phyloP scores from a whole-genome alignment of 2,888 invertebrate genomes.

The Drosophila histrio region DNA sequence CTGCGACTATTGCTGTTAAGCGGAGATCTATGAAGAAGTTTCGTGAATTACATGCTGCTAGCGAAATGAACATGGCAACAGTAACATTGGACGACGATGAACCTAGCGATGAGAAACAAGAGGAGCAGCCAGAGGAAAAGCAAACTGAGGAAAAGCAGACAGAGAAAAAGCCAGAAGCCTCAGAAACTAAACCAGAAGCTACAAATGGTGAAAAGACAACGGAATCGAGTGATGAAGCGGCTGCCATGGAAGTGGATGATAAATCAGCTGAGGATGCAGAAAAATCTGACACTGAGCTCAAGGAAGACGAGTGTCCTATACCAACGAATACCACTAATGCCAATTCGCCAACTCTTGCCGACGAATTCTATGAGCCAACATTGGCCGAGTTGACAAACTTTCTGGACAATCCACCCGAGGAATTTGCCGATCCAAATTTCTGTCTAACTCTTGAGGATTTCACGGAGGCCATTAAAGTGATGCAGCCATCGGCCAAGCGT shows the following conservation, averaged over 20 bases:
- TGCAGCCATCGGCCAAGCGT: constrained; percentile 96
- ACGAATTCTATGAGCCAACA: constrained; percentile 76
- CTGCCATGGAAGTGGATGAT: constrained; percentile 82
- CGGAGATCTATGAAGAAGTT: constrained; percentile 84
- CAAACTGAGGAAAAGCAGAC: constrained; percentile 3
- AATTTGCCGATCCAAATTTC: constrained; percentile 88
- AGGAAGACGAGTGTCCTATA: not conserved
- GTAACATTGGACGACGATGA: constrained; percentile 82
- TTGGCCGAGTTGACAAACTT: constrained; percentile 87
- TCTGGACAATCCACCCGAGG: constrained; percentile 88
- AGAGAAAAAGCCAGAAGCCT: constrained; percentile 6
- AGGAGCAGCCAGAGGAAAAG: not conserved
- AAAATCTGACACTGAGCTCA: not conserved
- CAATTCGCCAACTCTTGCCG: constrained; percentile 8
- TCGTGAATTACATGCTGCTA: constrained; percentile 77
- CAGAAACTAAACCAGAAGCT: not conserved
- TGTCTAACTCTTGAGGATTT: constrained; percentile 91
- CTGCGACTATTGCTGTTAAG: constrained; percentile 94
- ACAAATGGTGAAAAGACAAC: constrained; percentile 33
- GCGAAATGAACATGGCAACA: constrained; percentile 81
- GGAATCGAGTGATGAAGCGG: not conserved
- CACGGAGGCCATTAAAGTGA: constrained; percentile 89
- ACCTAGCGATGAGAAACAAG: constrained; percentile 47
- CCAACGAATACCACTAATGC: not conserved
- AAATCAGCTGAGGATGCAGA: constrained; percentile 69